Evolutionary conservation across 2,113 vertebrate species (phyloP).

Genomic region (Turdus rufiventris): DNA sequence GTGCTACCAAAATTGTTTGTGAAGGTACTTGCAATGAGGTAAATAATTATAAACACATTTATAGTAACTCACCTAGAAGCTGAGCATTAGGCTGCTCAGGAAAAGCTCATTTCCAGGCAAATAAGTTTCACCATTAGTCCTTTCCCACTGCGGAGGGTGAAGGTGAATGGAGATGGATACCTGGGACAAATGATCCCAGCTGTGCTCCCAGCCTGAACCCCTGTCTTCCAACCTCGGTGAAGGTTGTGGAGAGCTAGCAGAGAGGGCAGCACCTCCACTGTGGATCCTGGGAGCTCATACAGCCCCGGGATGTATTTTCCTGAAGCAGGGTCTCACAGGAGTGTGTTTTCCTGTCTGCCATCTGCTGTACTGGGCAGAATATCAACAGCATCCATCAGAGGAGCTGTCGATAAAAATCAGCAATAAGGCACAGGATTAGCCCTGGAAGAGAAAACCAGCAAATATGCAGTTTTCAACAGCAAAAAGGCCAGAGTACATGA

Average conservation of each 20-base stretch:
- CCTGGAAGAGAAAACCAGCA: not conserved
- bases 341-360: not conserved
- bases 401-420: not conserved
- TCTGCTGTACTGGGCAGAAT: not conserved
- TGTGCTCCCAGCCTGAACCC: not conserved
- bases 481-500: accelerated
- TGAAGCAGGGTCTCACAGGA: not conserved
- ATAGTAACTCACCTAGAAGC: not conserved
- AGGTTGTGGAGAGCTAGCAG: accelerated
- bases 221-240: not conserved
- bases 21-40: not conserved
- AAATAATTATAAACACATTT: not conserved
- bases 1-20: not conserved
- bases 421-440: not conserved
- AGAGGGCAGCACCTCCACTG: not conserved
- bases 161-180: not conserved
- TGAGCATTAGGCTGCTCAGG: not conserved
- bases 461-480: not conserved
- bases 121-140: not conserved
- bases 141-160: not conserved
- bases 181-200: not conserved
- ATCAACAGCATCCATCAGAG: not conserved
- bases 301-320: accelerated
- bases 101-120: not conserved
- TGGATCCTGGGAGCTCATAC: accelerated